phyloP scores from a whole-genome alignment of 2,888 invertebrate genomes.

The Sphaerophoria taeniata region DNA sequence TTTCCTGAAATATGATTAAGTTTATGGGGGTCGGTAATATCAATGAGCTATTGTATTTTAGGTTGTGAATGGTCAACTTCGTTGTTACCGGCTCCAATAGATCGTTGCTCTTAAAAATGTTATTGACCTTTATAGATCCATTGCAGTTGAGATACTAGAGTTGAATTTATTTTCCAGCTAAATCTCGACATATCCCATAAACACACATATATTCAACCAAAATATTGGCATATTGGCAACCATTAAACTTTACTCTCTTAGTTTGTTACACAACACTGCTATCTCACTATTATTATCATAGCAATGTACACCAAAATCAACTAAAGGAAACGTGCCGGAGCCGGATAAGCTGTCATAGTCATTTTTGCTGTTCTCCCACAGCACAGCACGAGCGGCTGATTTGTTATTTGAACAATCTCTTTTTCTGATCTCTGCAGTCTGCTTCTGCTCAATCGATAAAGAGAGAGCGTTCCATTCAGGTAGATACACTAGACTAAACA shows the following conservation, averaged over 20 bases:
- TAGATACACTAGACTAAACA: conserved; percentile 34
- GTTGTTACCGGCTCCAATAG: too few species aligned
- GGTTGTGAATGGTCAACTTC: too few species aligned
- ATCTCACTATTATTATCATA: not conserved
- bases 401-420: conserved; percentile 27
- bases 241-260: not conserved
- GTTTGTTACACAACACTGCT: conserved; percentile 17
- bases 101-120: too few species aligned
- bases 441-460: conserved; percentile 59
- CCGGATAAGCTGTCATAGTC: conserved; percentile 4
- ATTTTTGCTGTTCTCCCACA: not conserved
- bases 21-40: too few species aligned
- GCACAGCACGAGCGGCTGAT: conserved; percentile 25
- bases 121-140: too few species aligned
- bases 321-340: conserved; percentile 34
- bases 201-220: too few species aligned
- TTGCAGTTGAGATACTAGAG: too few species aligned
- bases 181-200: too few species aligned
- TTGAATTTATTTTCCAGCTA: too few species aligned
- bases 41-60: too few species aligned
- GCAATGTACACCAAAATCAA: not conserved
- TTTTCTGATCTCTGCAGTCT: not conserved
- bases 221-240: conserved; percentile 8
- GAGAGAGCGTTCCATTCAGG: conserved; percentile 64
- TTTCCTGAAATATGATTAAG: too few species aligned